Percentiles rank a stretch among this genome's conserved stretches.
phyloP scores from a whole-genome alignment of 2,888 invertebrate genomes.

The Schizaphis graminum region DNA sequence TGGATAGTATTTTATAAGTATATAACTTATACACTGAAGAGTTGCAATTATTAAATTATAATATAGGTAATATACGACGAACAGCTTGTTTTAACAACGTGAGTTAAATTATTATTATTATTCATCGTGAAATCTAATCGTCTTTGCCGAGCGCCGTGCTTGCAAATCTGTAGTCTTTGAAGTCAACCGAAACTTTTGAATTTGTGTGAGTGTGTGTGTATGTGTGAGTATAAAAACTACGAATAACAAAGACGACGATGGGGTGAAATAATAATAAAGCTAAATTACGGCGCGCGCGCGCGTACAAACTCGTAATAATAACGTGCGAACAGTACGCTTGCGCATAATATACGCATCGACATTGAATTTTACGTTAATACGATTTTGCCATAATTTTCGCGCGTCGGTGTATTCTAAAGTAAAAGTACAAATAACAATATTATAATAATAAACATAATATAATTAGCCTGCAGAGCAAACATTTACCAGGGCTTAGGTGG shows the following conservation, averaged over 20 bases:
- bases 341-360: background rate
- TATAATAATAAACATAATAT: background rate
- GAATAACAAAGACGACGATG: slow-evolving; percentile 9
- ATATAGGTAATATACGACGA: background rate
- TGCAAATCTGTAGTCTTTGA: background rate
- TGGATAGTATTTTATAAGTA: background rate
- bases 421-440: slow-evolving; percentile 17
- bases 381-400: slow-evolving; percentile 30
- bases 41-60: background rate
- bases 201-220: background rate
- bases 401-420: background rate
- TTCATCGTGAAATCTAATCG: slow-evolving; percentile 2
- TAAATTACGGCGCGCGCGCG: background rate
- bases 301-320: background rate
- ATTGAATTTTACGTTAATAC: slow-evolving; percentile 31
- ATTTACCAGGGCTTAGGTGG: slow-evolving; percentile 37
- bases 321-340: background rate
- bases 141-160: background rate
- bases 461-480: slow-evolving; percentile 1
- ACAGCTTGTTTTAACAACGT: background rate
- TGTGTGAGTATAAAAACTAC: slow-evolving; percentile 13
- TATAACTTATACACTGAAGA: background rate
- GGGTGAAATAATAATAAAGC: slow-evolving; percentile 44
- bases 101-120: background rate
- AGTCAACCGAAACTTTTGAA: slow-evolving; percentile 14